Percentiles rank a stretch among this genome's conserved stretches.
phyloP scores from a whole-genome alignment of 2,113 vertebrate genomes.

The Campylomormyrus numenius region DNA sequence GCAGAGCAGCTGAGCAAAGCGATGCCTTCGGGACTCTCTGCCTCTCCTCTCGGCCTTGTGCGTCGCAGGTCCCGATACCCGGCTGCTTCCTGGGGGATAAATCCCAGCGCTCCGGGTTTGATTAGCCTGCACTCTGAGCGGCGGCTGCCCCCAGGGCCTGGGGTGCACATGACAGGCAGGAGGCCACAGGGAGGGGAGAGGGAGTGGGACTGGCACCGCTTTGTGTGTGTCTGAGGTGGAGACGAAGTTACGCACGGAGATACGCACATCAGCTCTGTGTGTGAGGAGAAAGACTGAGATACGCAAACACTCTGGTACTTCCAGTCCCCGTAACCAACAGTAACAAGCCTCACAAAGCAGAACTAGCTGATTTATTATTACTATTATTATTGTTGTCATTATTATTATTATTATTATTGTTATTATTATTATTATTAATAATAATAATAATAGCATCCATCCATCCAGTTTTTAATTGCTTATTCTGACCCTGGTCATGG shows the following conservation, averaged over 20 bases:
- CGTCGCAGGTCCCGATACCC: neutral
- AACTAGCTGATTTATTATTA: neutral
- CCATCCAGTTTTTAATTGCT: neutral
- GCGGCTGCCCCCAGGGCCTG: neutral
- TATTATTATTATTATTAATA: neutral
- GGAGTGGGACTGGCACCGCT: slow-evolving; percentile 20
- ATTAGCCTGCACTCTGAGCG: slow-evolving; percentile 12
- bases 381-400: neutral
- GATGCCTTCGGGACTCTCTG: neutral
- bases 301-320: neutral
- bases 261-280: too few relatives aligned
- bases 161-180: neutral
- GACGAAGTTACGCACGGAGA: neutral
- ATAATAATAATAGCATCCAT: neutral
- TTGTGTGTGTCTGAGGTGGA: slow-evolving; percentile 25
- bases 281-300: neutral
- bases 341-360: neutral
- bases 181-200: neutral
- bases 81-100: neutral
- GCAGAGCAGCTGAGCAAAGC: neutral
- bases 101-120: neutral
- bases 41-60: neutral
- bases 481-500: neutral
- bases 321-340: neutral
- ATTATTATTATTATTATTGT: neutral